Evolutionary conservation across 2,888 invertebrate genomes (phyloP).

Genomic region (Pristionchus mayeri): DNA sequence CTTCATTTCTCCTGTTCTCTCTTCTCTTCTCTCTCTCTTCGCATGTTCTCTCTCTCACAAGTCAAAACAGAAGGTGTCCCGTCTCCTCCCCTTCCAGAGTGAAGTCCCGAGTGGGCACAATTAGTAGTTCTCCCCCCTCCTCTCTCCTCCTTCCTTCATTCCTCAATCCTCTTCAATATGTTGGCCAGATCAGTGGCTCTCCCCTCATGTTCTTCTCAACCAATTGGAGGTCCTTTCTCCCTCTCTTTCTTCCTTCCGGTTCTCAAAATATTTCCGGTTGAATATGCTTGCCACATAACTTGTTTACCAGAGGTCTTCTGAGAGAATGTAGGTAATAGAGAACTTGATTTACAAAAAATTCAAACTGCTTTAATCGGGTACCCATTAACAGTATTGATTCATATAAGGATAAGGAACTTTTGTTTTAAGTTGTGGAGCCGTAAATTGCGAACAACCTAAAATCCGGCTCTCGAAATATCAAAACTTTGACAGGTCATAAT

Average conservation of each 20-base stretch:
- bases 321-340: too few relatives aligned
- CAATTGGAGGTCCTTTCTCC: conserved; percentile 1
- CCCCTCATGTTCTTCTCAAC: neutral
- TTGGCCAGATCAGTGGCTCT: neutral
- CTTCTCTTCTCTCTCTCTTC: neutral
- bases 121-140: neutral
- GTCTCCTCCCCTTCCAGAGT: conserved; percentile 7
- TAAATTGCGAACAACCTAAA: too few relatives aligned
- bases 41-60: neutral
- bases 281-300: neutral
- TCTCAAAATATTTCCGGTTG: conserved; percentile 8
- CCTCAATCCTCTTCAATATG: neutral
- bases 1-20: neutral
- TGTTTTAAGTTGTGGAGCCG: too few relatives aligned
- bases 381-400: too few relatives aligned
- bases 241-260: neutral
- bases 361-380: too few relatives aligned
- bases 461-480: too few relatives aligned
- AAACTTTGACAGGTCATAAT: too few relatives aligned
- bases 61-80: conserved; percentile 33
- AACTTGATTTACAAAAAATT: too few relatives aligned
- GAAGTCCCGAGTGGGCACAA: neutral
- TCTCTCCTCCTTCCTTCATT: neutral
- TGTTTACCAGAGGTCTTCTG: conserved; percentile 19
- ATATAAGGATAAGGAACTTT: too few relatives aligned